These are phyloP conservation scores for Corythornis leucogaster DNA, from an alignment of 2,797 vertebrate species.

Conservation along the genomic window DNA sequence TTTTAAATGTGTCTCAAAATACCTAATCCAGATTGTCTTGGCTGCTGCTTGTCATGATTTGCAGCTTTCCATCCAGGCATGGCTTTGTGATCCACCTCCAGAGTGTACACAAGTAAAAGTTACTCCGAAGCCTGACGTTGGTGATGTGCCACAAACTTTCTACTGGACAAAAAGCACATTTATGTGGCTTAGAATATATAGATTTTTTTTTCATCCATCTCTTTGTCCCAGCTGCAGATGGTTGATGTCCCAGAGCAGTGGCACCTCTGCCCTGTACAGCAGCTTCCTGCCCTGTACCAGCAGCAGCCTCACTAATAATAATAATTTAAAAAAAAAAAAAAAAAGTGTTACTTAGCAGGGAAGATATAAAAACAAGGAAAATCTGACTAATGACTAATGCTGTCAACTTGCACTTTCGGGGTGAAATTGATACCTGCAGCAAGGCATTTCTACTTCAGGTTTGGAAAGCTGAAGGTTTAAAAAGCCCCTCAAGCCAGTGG, in stretches of 20 bases:
- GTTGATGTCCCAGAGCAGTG: background rate
- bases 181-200: background rate
- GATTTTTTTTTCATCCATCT: background rate
- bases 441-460: background rate
- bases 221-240: background rate
- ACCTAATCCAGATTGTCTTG: background rate
- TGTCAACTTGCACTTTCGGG: conserved; percentile 17
- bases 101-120: background rate
- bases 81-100: background rate
- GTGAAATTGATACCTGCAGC: background rate
- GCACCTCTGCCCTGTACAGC: background rate
- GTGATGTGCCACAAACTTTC: background rate
- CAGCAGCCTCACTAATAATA: background rate
- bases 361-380: background rate
- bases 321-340: background rate
- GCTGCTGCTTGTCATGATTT: background rate
- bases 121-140: background rate
- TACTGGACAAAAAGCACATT: background rate
- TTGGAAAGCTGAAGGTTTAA: background rate
- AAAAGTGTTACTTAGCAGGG: background rate
- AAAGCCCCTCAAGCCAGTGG: background rate
- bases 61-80: background rate
- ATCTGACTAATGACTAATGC: background rate
- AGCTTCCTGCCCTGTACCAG: background rate
- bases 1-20: background rate